A percentile compares a stretch with the other conserved stretches of the same genome.
Evolutionary conservation across 2,113 vertebrate species (phyloP).

Genomic region (Ornithorhynchus anatinus): DNA sequence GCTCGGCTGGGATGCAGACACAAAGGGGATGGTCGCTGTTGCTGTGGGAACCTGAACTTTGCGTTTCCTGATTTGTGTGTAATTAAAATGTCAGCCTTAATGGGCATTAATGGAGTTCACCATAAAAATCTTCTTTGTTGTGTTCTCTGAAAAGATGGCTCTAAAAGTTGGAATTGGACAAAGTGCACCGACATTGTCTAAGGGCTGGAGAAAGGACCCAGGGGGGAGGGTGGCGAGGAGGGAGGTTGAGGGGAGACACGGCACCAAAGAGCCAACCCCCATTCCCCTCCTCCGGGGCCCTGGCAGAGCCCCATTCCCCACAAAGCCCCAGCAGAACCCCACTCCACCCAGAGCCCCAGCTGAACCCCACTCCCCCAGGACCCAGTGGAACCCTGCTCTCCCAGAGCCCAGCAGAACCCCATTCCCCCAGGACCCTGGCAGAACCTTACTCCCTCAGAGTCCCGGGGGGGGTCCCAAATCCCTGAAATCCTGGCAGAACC

Average conservation of each 20-base stretch:
- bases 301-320: too few species aligned
- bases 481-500: too few species aligned
- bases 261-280: neutral
- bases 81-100: constrained; percentile 69
- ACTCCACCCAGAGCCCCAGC: constrained; percentile 46
- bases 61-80: constrained; percentile 63
- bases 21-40: constrained; percentile 57
- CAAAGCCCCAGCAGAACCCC: neutral
- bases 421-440: too few species aligned
- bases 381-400: too few species aligned
- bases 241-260: neutral
- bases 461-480: too few species aligned
- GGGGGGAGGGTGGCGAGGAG: neutral
- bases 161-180: constrained; percentile 49
- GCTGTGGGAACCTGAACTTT: constrained; percentile 66
- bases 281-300: neutral
- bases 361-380: constrained; percentile 49
- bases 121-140: constrained; percentile 58
- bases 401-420: too few species aligned
- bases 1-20: constrained; percentile 29
- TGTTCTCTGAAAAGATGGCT: constrained; percentile 52
- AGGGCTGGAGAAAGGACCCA: neutral
- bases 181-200: constrained; percentile 44
- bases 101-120: constrained; percentile 61
- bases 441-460: too few species aligned